Conservation (phyloP, 1,140 invertebrate species). For the Melipona quadrifasciata region DNA sequence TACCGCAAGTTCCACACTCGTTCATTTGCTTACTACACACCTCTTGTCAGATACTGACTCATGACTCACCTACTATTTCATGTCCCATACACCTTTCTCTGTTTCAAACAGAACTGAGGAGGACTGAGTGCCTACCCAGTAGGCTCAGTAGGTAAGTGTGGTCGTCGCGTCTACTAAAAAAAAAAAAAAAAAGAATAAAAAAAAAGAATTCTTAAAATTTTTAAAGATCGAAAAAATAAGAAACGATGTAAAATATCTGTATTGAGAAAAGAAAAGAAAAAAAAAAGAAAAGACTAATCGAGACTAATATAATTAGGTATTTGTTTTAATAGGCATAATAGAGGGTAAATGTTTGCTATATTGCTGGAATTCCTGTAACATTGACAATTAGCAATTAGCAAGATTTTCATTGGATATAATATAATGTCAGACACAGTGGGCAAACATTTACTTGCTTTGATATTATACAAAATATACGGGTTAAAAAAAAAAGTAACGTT, state of each 20-base stretch:
- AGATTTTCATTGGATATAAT: not conserved
- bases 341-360: constrained; percentile 70
- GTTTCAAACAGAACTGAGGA: constrained; percentile 81
- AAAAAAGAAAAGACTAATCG: not conserved
- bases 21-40: constrained; percentile 66
- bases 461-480: constrained; percentile 39
- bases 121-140: constrained; percentile 79
- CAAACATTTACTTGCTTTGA: constrained; percentile 73
- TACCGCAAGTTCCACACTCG: constrained; percentile 58
- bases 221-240: constrained; percentile 10
- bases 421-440: constrained; percentile 17
- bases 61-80: constrained; percentile 78
- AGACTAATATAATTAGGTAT: constrained; percentile 48
- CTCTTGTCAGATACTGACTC: constrained; percentile 72
- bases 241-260: constrained; percentile 33
- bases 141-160: constrained; percentile 80
- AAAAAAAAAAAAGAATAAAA: constrained; percentile 24
- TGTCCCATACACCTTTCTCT: constrained; percentile 81
- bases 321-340: constrained; percentile 39
- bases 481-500: constrained; percentile 49
- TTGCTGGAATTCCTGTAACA: constrained; percentile 13
- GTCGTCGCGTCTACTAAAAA: constrained; percentile 77
- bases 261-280: constrained; percentile 28
- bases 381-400: not conserved
- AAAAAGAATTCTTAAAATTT: not conserved